A percentile compares a stretch with the other conserved stretches of the same genome.
These are phyloP conservation scores for Turdus rufiventris DNA, from an alignment of 2,113 vertebrate species.

Conservation along the genomic window DNA sequence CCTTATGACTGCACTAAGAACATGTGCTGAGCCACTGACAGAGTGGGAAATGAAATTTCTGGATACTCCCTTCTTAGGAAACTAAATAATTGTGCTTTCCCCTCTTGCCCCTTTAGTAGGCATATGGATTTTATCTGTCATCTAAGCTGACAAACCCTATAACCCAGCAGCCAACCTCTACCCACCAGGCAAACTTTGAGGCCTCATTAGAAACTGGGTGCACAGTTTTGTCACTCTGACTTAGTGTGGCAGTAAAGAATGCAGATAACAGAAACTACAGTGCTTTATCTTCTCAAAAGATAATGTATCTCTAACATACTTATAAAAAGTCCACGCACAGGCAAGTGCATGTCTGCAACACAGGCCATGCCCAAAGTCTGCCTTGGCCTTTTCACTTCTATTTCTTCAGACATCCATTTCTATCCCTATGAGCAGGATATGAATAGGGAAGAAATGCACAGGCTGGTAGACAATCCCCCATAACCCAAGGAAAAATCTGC, in stretches of 20 bases:
- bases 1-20: neutral
- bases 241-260: neutral
- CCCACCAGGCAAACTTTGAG: neutral
- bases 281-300: neutral
- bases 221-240: neutral
- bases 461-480: neutral
- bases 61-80: neutral
- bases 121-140: neutral
- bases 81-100: neutral
- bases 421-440: neutral
- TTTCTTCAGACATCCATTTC: neutral
- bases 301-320: neutral
- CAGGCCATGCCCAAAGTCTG: accelerated
- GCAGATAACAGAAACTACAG: neutral
- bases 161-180: neutral
- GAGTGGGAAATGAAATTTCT: neutral
- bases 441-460: neutral
- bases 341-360: neutral
- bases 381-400: neutral
- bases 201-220: neutral
- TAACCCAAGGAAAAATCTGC: neutral
- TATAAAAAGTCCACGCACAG: neutral
- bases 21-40: neutral
- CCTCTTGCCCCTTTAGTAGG: neutral
- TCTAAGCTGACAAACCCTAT: neutral